Evolutionary conservation across 1,140 invertebrate species (phyloP), one percentile per base, ranked within the genome.

Genomic region (Leptoteleia sp.): DNA sequence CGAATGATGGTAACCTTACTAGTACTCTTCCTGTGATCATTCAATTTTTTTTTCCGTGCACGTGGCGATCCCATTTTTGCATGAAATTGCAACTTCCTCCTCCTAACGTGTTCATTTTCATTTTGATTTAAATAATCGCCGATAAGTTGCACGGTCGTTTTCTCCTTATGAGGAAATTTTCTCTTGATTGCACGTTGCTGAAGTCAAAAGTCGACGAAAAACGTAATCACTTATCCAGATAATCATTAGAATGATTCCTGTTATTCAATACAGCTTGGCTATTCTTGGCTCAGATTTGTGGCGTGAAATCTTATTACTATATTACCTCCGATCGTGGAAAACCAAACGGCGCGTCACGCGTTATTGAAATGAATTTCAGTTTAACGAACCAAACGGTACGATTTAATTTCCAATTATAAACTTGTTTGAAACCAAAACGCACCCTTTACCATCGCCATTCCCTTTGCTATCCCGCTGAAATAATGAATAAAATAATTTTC

Each of bases 91-190:
- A 17, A 65, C 38, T 67, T 68, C 54, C 38, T 57, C 1, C 33
- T 40, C 9, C 9, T 22, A 22, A 11, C 16, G 47, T 4, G 37
- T 52, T 64, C 42, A 16, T 59, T 71, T 71, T 55, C 61, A 67
- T 64, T 70, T 70, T 40, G 40, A 73, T 72, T 67, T 64, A 62
- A 62, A 68, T 73, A 72, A 79, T 79, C 54, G 62, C 31, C 61
- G 61, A 65, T 54, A 61, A 72, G 38, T 47, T 52, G 55, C 45
- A 27, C 37, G 22, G 33, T 47, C 17, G 40, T 73, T 68, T 73
- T 68, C 65, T 57, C 42, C 9, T 22, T 16, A 11, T 22, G 35
- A 72, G 40, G 31, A n/a, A 61, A 78, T 68, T 67, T 78, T 29
- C 62, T 55, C n/a, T 17, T 55, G 54, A 67, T 72, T 72, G 38